Conservation (phyloP, 2,113 vertebrate species). For the Oreochromis aureus region DNA sequence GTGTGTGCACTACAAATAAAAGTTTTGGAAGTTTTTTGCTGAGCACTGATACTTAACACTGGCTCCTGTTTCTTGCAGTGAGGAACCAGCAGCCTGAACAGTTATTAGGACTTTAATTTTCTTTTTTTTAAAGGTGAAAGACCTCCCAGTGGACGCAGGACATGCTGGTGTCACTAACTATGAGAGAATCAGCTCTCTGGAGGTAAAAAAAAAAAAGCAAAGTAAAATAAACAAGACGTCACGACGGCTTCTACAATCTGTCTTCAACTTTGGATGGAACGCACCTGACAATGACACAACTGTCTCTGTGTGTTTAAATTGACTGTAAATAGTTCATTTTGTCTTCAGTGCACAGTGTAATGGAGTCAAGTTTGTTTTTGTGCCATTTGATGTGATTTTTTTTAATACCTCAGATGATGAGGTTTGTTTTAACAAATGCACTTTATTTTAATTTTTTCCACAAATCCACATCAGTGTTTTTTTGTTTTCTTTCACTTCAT, state of each 20-base stretch:
- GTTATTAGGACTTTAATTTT: not conserved
- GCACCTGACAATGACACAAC: slow-evolving; percentile 50
- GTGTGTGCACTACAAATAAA: slow-evolving; percentile 39
- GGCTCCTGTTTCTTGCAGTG: not conserved
- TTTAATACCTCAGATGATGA: slow-evolving; percentile 80
- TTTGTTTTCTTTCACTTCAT: not conserved
- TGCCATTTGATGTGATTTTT: slow-evolving; percentile 69
- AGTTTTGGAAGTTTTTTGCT: slow-evolving; percentile 14
- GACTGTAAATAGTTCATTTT: slow-evolving; percentile 77
- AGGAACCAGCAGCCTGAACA: not conserved
- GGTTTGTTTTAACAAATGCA: slow-evolving; percentile 82
- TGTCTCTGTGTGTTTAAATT: slow-evolving; percentile 4
- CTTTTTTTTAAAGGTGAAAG: not conserved
- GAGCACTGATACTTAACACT: slow-evolving; percentile 45
- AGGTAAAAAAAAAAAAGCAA: not conserved
- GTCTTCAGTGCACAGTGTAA: slow-evolving; percentile 76
- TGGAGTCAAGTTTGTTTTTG: slow-evolving; percentile 68
- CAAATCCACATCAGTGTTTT: slow-evolving; percentile 74
- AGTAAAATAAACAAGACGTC: not conserved
- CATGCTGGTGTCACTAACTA: not conserved
- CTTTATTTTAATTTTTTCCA: slow-evolving; percentile 83
- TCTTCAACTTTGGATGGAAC: slow-evolving; percentile 34
- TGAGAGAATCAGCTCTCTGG: not conserved
- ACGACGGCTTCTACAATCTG: not conserved
- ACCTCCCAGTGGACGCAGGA: not conserved